Base-by-base conservation (phyloP, 2,888 invertebrate genomes). In the Stictocephala bisonia region DNA sequence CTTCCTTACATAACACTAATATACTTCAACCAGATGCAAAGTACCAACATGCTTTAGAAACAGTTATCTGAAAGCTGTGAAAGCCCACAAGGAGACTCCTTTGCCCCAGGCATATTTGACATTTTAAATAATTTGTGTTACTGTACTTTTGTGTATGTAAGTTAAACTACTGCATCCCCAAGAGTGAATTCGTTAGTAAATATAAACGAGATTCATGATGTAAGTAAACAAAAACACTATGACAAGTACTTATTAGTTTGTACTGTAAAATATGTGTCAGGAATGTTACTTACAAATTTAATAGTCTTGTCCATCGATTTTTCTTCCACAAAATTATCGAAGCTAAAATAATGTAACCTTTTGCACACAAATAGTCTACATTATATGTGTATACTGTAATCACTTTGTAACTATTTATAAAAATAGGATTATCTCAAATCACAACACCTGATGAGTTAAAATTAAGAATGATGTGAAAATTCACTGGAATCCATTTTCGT, bases 401-500 rank as follows among this genome's bases (percentile, higher is more conserved):
- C 27, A 27, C 35, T 22, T 51, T 22, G 18, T 51, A 29, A 72
- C 27, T 31, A 72, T 64, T 24, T 41, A 71, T 40, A 22, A 40
- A 24, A 56, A 41, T 35, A 26, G 11, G 29, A 18, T 18, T 26
- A 56, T n/a, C 31, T 24, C 22, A 29, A 53, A 29, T 40, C 44
- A 44, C 71, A 56, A 44, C 44, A 56, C 44, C 44, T 40, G 44
- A 15, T 44, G 35, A 26, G 51, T 31, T 70, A 48, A 73, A 44
- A 50, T 71, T 53, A 44, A 31, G 29, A 20, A 71, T 56, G 27
- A 41, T 51, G 66, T 22, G 73, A 74, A 53, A 50, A 74, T 67
- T 48, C 69, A 71, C 68, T 31, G 75, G 78, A 75, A 78, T 78
- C 78, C 78, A 78, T 79, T 79, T 79, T 77, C 74, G 77, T 80